Percentiles rank a stretch among this genome's conserved stretches.
These are phyloP conservation scores for Cygnus buccinator DNA, from an alignment of 2,113 vertebrate genomes.

Conservation along the genomic window DNA sequence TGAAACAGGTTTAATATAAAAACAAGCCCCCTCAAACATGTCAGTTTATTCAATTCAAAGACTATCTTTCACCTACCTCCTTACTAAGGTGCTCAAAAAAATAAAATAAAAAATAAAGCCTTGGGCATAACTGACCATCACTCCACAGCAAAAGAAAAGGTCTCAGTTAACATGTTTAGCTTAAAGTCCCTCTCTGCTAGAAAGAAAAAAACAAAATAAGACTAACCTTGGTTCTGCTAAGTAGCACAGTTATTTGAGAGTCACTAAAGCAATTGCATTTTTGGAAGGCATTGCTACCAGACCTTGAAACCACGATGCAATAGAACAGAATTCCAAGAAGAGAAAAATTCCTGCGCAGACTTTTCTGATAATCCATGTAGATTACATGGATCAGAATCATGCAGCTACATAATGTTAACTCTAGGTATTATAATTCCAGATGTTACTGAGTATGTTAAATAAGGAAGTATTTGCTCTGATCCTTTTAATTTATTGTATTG, in stretches of 20 bases:
- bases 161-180: background rate
- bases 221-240: background rate
- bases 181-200: background rate
- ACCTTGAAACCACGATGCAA: background rate
- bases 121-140: background rate
- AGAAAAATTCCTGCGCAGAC: background rate
- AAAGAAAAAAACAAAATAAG: background rate
- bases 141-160: background rate
- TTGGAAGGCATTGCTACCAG: background rate
- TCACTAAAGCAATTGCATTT: background rate
- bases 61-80: background rate
- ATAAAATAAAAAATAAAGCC: background rate
- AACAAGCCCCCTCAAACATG: background rate
- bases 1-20: background rate
- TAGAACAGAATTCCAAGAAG: background rate
- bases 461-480: background rate
- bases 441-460: background rate
- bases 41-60: background rate
- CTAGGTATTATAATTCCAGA: background rate
- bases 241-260: background rate
- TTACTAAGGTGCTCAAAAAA: background rate
- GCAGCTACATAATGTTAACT: background rate
- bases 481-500: background rate
- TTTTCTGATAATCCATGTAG: background rate
- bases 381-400: slow-evolving; percentile 5